These are phyloP conservation scores for Ormyrus nitidulus DNA, from an alignment of 2,888 invertebrate genomes.

Conservation along the genomic window DNA sequence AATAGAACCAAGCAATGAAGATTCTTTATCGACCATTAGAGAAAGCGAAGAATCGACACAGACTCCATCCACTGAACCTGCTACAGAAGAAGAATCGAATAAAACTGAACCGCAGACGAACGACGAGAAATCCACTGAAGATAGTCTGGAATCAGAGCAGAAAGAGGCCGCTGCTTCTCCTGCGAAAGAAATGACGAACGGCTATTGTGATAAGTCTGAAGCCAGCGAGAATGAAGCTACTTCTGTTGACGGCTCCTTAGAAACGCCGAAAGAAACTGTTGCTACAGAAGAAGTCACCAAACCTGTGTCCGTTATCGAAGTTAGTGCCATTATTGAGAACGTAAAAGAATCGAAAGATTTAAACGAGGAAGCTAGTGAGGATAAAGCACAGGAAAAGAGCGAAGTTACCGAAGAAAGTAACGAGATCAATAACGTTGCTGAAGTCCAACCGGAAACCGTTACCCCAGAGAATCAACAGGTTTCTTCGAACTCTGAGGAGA, in stretches of 20 bases:
- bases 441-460: conserved; percentile 37
- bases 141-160: conserved; percentile 27
- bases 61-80: conserved; percentile 19
- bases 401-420: conserved; percentile 39
- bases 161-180: conserved; percentile 47
- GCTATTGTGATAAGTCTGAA: conserved; percentile 51
- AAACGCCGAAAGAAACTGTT: conserved; percentile 35
- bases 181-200: conserved; percentile 57
- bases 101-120: conserved; percentile 33
- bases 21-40: conserved; percentile 46
- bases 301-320: conserved; percentile 3
- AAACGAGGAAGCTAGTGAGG: conserved; percentile 45
- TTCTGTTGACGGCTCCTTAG: conserved; percentile 47
- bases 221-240: conserved; percentile 38
- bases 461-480: conserved; percentile 21
- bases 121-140: conserved; percentile 40
- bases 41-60: conserved; percentile 48
- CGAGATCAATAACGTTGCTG: conserved; percentile 42
- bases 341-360: conserved; percentile 18
- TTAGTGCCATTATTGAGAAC: conserved; percentile 14
- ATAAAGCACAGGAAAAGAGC: conserved; percentile 29
- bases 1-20: conserved; percentile 58
- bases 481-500: neutral
- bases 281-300: conserved; percentile 18
- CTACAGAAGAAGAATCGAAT: conserved; percentile 46